Conservation (phyloP, 2,113 vertebrate genomes). For the Malurus cyaneus region DNA sequence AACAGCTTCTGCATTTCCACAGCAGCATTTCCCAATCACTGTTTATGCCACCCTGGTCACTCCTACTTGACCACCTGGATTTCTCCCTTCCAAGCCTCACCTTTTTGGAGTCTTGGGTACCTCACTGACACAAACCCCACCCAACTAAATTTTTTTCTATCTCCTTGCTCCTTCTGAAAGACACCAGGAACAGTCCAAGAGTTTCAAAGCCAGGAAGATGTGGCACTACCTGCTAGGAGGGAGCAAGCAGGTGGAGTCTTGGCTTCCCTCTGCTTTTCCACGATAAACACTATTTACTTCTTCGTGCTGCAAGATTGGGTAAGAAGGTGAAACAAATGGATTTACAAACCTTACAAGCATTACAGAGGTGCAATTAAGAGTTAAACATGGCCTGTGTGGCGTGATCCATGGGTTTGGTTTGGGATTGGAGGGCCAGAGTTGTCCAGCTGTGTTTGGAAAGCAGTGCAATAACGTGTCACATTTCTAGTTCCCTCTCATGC, state of each 20-base stretch:
- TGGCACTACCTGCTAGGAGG: not conserved
- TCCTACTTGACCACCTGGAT: not conserved
- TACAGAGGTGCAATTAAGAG: not conserved
- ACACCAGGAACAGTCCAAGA: not conserved
- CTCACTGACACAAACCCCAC: not conserved
- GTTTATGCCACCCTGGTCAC: not conserved
- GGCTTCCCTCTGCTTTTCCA: not conserved
- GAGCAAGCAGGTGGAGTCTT: not conserved
- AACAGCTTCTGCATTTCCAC: not conserved
- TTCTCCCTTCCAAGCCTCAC: not conserved
- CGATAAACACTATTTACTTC: not conserved
- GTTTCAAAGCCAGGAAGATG: not conserved
- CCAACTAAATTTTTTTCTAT: not conserved
- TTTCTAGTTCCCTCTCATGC: not conserved
- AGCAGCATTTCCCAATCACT: not conserved
- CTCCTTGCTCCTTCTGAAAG: not conserved
- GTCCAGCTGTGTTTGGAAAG: not conserved
- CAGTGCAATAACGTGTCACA: rapidly evolving
- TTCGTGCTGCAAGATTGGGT: not conserved
- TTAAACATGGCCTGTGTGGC: not conserved
- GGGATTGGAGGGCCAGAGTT: not conserved
- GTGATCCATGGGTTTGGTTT: not conserved
- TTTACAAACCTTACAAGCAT: not conserved
- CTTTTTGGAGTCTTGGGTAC: not conserved
- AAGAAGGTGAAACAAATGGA: not conserved